phyloP scores from a whole-genome alignment of 2,888 invertebrate species.

The Drosophila flavopinicola region DNA sequence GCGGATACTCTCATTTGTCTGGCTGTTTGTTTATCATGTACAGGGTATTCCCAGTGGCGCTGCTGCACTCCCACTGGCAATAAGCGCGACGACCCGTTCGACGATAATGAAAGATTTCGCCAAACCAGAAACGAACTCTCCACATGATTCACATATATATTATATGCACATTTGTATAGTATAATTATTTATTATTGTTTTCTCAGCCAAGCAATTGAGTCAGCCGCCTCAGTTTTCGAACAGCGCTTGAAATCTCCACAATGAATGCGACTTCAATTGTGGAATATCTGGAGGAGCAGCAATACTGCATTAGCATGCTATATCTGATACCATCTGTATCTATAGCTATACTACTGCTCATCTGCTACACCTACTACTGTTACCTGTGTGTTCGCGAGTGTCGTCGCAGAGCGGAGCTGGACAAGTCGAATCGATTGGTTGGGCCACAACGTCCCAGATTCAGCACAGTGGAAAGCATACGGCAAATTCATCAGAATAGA shows the following conservation, averaged over 20 bases:
- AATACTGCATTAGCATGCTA: background rate
- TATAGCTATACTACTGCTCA: conserved; percentile 13
- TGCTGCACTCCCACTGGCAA: conserved; percentile 27
- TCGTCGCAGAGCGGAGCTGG: background rate
- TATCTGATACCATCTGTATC: conserved; percentile 30
- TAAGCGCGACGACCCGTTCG: conserved; percentile 19
- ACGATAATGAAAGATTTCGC: conserved; percentile 55
- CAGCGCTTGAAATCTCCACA: conserved; percentile 16
- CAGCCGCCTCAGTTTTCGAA: conserved; percentile 15
- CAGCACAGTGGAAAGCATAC: background rate
- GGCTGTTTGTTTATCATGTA: conserved; percentile 50
- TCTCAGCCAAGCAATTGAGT: conserved; percentile 16
- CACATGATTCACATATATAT: conserved; percentile 26
- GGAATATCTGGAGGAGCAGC: background rate
- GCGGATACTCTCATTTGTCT: conserved; percentile 32
- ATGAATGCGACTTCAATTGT: conserved; percentile 28
- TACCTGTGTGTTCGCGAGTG: conserved; percentile 37
- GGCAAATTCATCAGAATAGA: conserved; percentile 14
- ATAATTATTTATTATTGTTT: background rate
- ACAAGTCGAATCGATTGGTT: background rate
- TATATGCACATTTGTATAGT: conserved; percentile 4
- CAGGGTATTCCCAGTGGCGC: conserved; percentile 48
- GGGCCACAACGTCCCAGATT: background rate
- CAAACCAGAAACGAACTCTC: conserved; percentile 24
- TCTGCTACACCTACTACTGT: conserved; percentile 33